Base-by-base conservation (phyloP, 2,113 vertebrate genomes). In the Heterotis niloticus region DNA sequence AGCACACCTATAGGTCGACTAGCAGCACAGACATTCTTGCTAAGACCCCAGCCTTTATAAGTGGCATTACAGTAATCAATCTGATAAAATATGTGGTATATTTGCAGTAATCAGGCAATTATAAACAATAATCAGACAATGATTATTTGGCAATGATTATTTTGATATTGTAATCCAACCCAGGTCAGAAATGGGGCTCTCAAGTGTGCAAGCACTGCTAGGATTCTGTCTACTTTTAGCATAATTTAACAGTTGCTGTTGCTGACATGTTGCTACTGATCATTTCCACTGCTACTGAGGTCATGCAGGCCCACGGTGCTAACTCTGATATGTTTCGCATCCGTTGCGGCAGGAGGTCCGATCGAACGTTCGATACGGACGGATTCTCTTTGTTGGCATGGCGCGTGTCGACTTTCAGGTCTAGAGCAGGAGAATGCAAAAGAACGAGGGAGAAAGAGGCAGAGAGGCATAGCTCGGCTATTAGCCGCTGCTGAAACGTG, bases 401-500 rank as follows among this genome's bases (percentile, higher is more conserved):
- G 17, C 26, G 13, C n/a, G 66, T 23, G 66, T 54, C 28, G 24
- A 20, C 26, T 17, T 26, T 20, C 66, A 62, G 24, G 57, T 26
- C 20, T n/a, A 12, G 14, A 14, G 14, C 14, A 14, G 60, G 14
- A 17, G 60, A 20, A 24, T 75, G 57, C 29, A 75, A 57, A 26
- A 28, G 24, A 11, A 44, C 0, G 26, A 16, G 28, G 60, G 24
- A 66, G 17, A 66, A n/a, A 66, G 3, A 24, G 64, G 9, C 18
- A 66, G 64, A 66, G 62, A 26, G 69, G 66, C 52, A 16, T 44
- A 16, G 5, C 0, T 78, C 54, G 29, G 52, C 65, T 28, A 51
- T 68, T 65, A 69, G 24, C 65, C 52, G 59, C 76, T 78, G 65
- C 26, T 64, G 26, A 20, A 78, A 69, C 34, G 4, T 69, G 52